phyloP scores from a whole-genome alignment of 2,797 vertebrate species.

The Hirundo rustica region DNA sequence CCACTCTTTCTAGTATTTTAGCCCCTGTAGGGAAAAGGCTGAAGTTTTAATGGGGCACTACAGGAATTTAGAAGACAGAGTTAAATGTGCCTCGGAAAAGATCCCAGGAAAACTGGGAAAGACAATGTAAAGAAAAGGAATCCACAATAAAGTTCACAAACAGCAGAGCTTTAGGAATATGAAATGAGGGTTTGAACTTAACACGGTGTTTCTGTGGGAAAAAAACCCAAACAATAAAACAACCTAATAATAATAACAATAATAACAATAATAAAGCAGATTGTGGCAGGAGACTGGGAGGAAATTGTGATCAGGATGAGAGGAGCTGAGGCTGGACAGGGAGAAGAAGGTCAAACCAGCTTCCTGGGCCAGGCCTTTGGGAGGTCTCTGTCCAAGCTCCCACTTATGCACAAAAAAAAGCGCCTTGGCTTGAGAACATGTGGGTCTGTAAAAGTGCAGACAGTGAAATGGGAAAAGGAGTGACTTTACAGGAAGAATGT shows the following conservation, averaged over 20 bases:
- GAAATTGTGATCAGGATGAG: neutral
- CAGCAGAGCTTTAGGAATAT: neutral
- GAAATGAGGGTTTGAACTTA: neutral
- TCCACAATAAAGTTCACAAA: neutral
- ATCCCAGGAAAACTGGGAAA: neutral
- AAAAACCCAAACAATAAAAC: neutral
- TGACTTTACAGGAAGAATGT: neutral
- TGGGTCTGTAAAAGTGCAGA: neutral
- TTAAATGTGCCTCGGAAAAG: neutral
- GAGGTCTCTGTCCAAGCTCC: neutral
- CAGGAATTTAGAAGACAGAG: neutral
- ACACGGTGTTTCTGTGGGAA: neutral
- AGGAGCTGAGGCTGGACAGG: neutral
- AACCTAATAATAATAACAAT: rapidly evolving
- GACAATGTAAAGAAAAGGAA: neutral
- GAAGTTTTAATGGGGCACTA: neutral
- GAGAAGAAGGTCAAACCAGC: neutral
- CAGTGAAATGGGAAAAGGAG: neutral
- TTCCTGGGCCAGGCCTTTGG: neutral
- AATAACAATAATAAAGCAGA: neutral
- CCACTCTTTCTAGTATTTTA: neutral
- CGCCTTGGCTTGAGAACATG: neutral
- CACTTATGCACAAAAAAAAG: neutral
- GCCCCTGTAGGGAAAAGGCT: neutral
- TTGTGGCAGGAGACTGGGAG: neutral